A percentile compares a stretch with the other conserved stretches of the same genome.
Evolutionary conservation across 1,140 invertebrate genomes (phyloP).

Genomic region (Lordiphosa clarofinis): DNA sequence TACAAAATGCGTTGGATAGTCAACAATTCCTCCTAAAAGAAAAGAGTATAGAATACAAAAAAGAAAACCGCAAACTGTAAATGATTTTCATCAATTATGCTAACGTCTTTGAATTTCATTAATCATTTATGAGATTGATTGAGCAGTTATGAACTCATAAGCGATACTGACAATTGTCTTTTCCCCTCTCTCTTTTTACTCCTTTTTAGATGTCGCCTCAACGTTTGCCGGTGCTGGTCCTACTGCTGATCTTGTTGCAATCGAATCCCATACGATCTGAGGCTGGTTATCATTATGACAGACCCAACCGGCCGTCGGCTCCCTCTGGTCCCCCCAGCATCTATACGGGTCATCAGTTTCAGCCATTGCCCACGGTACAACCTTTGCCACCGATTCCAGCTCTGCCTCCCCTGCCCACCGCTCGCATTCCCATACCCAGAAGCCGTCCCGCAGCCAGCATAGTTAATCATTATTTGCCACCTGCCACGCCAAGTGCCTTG

Average conservation of each 20-base stretch:
- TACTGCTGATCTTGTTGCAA: constrained; percentile 17
- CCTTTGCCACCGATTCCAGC: constrained; percentile 63
- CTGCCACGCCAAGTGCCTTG: not conserved
- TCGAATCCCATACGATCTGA: constrained; percentile 12
- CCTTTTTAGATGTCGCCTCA: constrained; percentile 43
- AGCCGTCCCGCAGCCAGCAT: constrained; percentile 28
- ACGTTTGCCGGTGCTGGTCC: constrained; percentile 23
- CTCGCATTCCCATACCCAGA: constrained; percentile 30
- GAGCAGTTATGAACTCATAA: constrained; percentile 32
- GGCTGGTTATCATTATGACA: constrained; percentile 62
- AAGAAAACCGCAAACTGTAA: constrained; percentile 17
- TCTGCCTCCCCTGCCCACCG: constrained; percentile 57
- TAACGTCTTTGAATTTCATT: constrained; percentile 52
- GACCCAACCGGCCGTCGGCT: constrained; percentile 40
- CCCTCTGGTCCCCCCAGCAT: constrained; percentile 16
- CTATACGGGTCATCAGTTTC: constrained; percentile 55
- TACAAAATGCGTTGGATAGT: no score
- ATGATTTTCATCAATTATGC: constrained; percentile 63
- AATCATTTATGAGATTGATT: constrained; percentile 69
- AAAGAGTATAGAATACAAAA: no score
- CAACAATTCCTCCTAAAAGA: no score
- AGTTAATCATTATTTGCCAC: constrained; percentile 30
- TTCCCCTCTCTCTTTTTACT: constrained; percentile 1
- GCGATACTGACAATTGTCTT: not conserved
- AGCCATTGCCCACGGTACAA: constrained; percentile 56